A percentile compares a stretch with the other conserved stretches of the same genome.
Evolutionary conservation across 2,797 vertebrate species (phyloP).

Genomic region (Peromyscus melanophrys): DNA sequence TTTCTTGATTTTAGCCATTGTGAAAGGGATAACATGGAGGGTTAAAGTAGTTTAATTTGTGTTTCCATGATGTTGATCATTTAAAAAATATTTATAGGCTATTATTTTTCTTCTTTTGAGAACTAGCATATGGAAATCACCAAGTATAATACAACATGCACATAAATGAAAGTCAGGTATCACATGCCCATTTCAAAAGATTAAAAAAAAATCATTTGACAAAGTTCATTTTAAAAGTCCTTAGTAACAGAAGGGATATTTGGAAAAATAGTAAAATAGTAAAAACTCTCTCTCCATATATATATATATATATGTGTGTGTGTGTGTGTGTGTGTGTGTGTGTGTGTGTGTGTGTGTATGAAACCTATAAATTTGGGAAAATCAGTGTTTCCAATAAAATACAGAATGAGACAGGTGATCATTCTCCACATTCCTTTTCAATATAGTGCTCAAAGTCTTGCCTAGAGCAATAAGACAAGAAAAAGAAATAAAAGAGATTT

Average conservation of each 20-base stretch:
- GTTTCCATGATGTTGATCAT: not conserved
- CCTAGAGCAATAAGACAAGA: not conserved
- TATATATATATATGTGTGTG: too few relatives aligned
- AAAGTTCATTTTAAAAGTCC: not conserved
- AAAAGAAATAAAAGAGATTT: not conserved
- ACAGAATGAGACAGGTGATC: not conserved
- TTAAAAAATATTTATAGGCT: not conserved
- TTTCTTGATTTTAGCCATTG: not conserved
- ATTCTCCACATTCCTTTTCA: not conserved
- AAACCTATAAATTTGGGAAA: not conserved
- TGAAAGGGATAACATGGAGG: not conserved
- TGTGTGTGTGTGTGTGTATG: too few relatives aligned
- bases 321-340: too few relatives aligned
- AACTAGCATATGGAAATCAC: not conserved
- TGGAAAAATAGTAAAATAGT: not conserved
- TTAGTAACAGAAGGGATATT: not conserved
- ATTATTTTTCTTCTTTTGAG: not conserved
- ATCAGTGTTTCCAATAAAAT: not conserved
- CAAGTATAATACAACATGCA: not conserved
- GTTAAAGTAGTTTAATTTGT: not conserved
- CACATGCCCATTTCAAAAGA: not conserved
- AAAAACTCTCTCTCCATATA: too few relatives aligned
- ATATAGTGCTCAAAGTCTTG: not conserved
- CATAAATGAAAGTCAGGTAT: not conserved
- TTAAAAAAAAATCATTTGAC: not conserved